Evolutionary conservation across 2,888 invertebrate species (phyloP).

Genomic region (Taenaris catops): DNA sequence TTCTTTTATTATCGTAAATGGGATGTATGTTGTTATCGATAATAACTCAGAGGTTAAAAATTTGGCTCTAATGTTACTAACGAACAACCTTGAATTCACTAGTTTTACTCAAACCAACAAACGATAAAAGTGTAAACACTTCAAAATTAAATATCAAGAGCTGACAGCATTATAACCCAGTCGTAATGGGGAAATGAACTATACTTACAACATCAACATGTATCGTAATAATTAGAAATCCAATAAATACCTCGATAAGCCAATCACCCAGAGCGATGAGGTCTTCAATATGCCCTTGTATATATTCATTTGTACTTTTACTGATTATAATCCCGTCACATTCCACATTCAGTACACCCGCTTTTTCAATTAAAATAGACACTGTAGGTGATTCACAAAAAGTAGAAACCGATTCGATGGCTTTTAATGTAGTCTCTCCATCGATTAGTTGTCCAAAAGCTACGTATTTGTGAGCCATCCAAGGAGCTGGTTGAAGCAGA

Average conservation of each 20-base stretch:
- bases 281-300: slow-evolving; percentile 55
- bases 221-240: slow-evolving; percentile 6
- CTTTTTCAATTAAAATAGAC: slow-evolving; percentile 39
- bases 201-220: not conserved
- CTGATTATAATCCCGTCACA: slow-evolving; percentile 53
- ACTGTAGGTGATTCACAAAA: slow-evolving; percentile 80
- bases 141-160: too few relatives aligned
- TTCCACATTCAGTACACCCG: slow-evolving; percentile 57
- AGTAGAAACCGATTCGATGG: slow-evolving; percentile 81
- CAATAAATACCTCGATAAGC: slow-evolving; percentile 53
- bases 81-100: too few relatives aligned
- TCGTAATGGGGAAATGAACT: too few relatives aligned
- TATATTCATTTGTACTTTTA: slow-evolving; percentile 45
- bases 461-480: slow-evolving; percentile 87
- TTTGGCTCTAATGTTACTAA: too few relatives aligned
- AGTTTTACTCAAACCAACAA: too few relatives aligned
- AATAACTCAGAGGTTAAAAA: too few relatives aligned
- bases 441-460: slow-evolving; percentile 87
- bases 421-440: slow-evolving; percentile 80
- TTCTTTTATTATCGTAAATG: too few relatives aligned
- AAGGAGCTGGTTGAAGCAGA: slow-evolving; percentile 81
- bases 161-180: too few relatives aligned
- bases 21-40: too few relatives aligned
- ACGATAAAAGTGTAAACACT: too few relatives aligned
- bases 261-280: slow-evolving; percentile 40